Evolutionary conservation across 2,888 invertebrate genomes (phyloP).

Genomic region (Hydraecia micacea): DNA sequence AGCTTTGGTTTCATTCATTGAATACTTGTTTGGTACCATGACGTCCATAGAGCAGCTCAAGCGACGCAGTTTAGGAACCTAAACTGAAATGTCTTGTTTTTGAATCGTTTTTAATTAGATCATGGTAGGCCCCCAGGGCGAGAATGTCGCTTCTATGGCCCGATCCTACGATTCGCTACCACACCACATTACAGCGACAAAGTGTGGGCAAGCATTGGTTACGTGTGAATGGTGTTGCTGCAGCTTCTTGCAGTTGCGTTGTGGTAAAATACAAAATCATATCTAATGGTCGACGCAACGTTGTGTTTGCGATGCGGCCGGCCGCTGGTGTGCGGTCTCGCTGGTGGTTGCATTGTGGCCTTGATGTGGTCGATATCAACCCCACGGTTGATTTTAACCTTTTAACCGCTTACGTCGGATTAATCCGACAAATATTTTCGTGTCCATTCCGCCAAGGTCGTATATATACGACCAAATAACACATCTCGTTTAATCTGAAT

Average conservation of each 20-base stretch:
- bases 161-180: neutral
- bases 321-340: neutral
- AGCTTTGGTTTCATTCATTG: no score
- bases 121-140: no score
- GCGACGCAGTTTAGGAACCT: no score
- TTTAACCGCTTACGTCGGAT: no score
- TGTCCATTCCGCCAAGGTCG: no score
- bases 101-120: no score
- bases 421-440: no score
- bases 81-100: no score
- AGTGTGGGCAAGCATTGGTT: neutral
- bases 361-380: neutral
- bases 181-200: neutral
- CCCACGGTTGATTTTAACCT: neutral
- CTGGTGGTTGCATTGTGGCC: neutral
- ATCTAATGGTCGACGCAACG: neutral
- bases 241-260: neutral
- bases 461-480: no score
- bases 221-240: neutral
- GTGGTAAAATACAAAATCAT: neutral
- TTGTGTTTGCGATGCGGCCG: neutral
- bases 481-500: no score
- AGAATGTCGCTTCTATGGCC: neutral
- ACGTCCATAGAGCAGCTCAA: no score
- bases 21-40: no score